phyloP scores from a whole-genome alignment of 2,888 invertebrate genomes.

The Pristionchus maxplancki region DNA sequence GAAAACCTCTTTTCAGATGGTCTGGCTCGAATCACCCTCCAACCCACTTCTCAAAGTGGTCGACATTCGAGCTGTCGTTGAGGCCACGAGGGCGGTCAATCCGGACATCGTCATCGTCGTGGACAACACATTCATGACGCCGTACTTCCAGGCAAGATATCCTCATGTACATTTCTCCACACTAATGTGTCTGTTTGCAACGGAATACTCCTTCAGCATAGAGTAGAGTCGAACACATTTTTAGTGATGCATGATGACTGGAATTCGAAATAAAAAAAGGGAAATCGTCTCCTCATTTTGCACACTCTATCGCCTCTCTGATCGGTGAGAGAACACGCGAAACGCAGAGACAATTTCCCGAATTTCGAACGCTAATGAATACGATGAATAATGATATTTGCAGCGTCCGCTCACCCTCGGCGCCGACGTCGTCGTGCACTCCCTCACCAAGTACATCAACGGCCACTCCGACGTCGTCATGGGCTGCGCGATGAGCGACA shows the following conservation, averaged over 20 bases:
- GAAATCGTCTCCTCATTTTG: too few species aligned
- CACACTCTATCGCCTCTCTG: too few species aligned
- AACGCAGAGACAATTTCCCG: too few species aligned
- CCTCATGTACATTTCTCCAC: too few species aligned
- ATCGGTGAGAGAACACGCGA: too few species aligned
- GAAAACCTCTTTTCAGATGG: constrained; percentile 77
- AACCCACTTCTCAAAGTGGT: constrained; percentile 91
- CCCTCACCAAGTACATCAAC: constrained; percentile 96
- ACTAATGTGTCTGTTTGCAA: too few species aligned
- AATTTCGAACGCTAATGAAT: too few species aligned
- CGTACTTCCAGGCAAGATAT: constrained; percentile 49
- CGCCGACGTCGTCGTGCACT: constrained; percentile 91
- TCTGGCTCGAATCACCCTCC: constrained; percentile 95
- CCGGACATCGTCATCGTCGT: constrained; percentile 82
- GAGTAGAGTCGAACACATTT: too few species aligned
- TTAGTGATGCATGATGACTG: too few species aligned
- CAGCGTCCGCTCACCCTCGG: constrained; percentile 90
- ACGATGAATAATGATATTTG: too few species aligned
- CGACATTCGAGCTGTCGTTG: constrained; percentile 85
- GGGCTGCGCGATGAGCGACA: constrained; percentile 88
- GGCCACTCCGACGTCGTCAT: constrained; percentile 96
- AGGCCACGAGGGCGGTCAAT: constrained; percentile 80
- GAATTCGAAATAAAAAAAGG: too few species aligned
- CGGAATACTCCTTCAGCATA: too few species aligned
- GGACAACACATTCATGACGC: constrained; percentile 90